phyloP scores from a whole-genome alignment of 2,888 invertebrate species.

The Mamestra brassicae region DNA sequence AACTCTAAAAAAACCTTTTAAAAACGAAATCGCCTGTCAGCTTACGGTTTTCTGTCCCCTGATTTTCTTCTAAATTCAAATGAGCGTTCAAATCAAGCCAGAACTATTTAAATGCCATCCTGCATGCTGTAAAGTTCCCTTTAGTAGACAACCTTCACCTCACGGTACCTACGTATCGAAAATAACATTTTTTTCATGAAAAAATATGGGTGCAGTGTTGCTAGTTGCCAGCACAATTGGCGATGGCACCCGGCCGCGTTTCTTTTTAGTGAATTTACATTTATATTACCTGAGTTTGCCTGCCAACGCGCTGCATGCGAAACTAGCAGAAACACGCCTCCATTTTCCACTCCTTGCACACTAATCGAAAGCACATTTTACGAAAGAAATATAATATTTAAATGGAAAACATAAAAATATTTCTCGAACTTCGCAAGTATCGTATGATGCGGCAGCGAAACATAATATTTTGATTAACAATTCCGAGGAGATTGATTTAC shows the following conservation, averaged over 20 bases:
- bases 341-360: constrained; percentile 75
- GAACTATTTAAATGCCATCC: neutral
- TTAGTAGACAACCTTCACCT: neutral
- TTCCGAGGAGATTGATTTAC: constrained; percentile 48
- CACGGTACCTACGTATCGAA: neutral
- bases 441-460: constrained; percentile 31
- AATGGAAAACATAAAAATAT: constrained; percentile 32
- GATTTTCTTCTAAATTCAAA: too few relatives aligned
- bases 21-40: neutral
- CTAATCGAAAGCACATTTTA: constrained; percentile 68
- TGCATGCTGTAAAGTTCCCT: neutral
- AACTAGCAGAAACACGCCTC: constrained; percentile 65
- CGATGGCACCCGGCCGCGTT: constrained; percentile 66
- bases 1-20: too few relatives aligned
- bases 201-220: constrained; percentile 38
- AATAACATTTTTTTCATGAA: neutral
- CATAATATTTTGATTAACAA: constrained; percentile 56
- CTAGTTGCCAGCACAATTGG: constrained; percentile 51
- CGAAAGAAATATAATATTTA: constrained; percentile 34
- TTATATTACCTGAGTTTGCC: constrained; percentile 81
- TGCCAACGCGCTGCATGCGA: constrained; percentile 71
- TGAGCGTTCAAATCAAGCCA: too few relatives aligned
- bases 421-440: constrained; percentile 20
- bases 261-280: constrained; percentile 81
- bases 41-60: neutral